Base-by-base conservation (phyloP, 2,113 vertebrate species). In the Pachyramphus minor region DNA sequence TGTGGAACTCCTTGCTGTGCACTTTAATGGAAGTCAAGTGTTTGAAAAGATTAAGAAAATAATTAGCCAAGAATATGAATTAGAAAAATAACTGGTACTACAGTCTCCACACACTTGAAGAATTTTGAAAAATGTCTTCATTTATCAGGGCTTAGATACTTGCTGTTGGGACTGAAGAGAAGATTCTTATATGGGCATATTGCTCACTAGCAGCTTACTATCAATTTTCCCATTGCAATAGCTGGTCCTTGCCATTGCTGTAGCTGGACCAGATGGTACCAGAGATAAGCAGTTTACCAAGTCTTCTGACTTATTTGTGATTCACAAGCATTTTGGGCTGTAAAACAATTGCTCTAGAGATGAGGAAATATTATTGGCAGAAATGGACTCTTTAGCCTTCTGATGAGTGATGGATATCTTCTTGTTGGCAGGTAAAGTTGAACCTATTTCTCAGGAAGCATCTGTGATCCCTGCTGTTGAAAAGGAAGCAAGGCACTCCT, bases 381-480 rank as follows among this genome's bases (percentile, higher is more conserved):
- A 91, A 91, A 73, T 0, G 5, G 63, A 77, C 25, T 27, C 91
- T 91, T 69, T 81, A 73, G 73, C 27, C 41, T 95, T 96, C 87
- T 92, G 63, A 68, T 89, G 41, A 91, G 20, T 93, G 55, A 80
- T 56, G 37, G 42, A 31, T 96, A 47, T 96, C 45, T 97, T 97
- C 14, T 96, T 97, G 95, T 64, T 90, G 96, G 89, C 96, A 87
- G 84, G 96, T 95, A 69, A 90, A 85, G 66, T 74, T 98, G 98
- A 89, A 96, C 95, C 91, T 67, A 19, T 93, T 87, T 90, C 94
- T 53, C 79, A 97, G 90, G 98, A 98, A 95, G 83, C 94, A 31
- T 79, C 95, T n/a, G 98, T 95, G 66, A 67, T 94, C 85, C 55
- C 83, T 77, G 49, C 96, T 35, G 18, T 45, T 67, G 98, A 89